phyloP scores from a whole-genome alignment of 2,797 vertebrate species.

The Cossypha heuglini region DNA sequence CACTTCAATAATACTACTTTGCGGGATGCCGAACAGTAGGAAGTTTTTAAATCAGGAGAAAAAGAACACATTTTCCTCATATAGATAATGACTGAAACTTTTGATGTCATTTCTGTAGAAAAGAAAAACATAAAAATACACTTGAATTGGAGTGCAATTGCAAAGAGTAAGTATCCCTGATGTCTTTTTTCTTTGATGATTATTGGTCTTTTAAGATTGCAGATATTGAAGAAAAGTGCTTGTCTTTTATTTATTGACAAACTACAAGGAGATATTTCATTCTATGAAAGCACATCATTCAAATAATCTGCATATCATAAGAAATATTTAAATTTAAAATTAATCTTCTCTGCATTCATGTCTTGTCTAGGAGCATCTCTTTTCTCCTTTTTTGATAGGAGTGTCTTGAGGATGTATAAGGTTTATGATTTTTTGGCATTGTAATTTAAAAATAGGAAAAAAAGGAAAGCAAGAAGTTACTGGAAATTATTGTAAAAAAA shows the following conservation, averaged over 20 bases:
- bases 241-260: background rate
- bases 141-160: background rate
- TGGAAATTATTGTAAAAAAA: background rate
- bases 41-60: background rate
- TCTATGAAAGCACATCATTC: background rate
- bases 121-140: background rate
- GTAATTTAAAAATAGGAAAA: background rate
- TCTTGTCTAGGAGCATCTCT: background rate
- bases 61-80: background rate
- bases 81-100: background rate
- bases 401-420: background rate
- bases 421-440: background rate
- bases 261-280: background rate
- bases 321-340: background rate
- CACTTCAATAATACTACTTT: conserved; percentile 28
- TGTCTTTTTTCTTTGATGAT: background rate
- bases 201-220: background rate
- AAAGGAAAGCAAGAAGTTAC: background rate
- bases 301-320: background rate
- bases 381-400: background rate
- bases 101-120: background rate
- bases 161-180: background rate
- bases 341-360: background rate
- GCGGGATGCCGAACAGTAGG: background rate
- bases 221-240: background rate